Percentiles rank a stretch among this genome's conserved stretches.
These are phyloP conservation scores for Equus przewalskii DNA, from an alignment of 2,113 vertebrate genomes.

Conservation along the genomic window DNA sequence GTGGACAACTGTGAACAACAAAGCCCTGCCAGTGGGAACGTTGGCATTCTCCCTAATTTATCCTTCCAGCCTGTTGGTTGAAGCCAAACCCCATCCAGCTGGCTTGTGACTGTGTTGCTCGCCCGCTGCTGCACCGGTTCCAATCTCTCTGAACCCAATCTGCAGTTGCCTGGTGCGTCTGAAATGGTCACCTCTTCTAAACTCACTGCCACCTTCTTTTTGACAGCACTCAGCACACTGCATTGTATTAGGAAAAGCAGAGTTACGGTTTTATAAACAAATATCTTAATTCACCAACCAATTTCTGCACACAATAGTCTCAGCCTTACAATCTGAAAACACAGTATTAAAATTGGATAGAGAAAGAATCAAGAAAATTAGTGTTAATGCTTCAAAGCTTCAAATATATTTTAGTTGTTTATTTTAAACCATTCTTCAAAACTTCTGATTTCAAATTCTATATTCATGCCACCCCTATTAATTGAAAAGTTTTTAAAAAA, in stretches of 20 bases:
- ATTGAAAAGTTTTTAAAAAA: background rate
- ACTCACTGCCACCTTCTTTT: background rate
- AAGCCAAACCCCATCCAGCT: background rate
- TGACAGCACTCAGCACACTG: background rate
- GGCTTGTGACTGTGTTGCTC: background rate
- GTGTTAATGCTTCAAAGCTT: background rate
- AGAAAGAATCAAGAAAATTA: background rate
- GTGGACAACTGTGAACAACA: background rate
- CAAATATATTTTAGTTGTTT: background rate
- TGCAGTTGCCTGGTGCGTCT: background rate
- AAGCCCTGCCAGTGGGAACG: background rate
- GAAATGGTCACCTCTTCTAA: background rate
- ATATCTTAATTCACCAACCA: background rate
- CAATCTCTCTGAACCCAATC: background rate
- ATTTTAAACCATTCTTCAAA: background rate
- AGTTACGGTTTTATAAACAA: background rate
- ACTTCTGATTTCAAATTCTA: background rate
- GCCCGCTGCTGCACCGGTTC: rapidly evolving
- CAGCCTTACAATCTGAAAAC: background rate
- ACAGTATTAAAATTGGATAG: background rate
- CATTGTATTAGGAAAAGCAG: background rate
- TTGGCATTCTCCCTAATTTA: background rate
- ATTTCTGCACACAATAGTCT: background rate
- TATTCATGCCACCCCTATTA: background rate
- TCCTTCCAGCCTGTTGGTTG: background rate